Evolutionary conservation across 30 jellyfish, hydroid and myxozoan genomes (phyloP).

Genomic region (Hydractinia echinata): DNA sequence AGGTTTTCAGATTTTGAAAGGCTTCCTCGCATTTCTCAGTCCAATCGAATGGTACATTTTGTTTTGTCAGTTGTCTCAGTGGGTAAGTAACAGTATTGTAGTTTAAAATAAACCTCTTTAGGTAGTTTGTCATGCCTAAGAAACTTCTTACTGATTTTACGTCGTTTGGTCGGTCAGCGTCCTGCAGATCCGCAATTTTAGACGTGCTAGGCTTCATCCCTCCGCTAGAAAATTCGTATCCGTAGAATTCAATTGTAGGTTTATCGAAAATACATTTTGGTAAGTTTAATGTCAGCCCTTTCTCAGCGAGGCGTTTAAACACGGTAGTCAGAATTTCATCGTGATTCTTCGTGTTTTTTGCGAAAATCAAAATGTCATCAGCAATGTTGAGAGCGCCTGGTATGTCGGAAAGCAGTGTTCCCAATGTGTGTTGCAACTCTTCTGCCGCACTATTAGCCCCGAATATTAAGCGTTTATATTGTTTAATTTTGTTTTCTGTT

Average conservation of each 20-base stretch:
- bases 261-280: not conserved
- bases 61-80: no score
- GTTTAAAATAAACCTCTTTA: no score
- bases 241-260: not conserved
- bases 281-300: not conserved
- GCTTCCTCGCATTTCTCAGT: no score
- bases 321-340: not conserved
- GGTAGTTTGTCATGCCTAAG: no score
- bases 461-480: not conserved
- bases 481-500: not conserved
- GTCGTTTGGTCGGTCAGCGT: no score
- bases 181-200: no score
- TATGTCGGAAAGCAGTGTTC: not conserved
- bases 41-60: no score
- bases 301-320: conserved; percentile 1
- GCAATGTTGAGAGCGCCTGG: not conserved
- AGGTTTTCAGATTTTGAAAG: not conserved
- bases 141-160: no score
- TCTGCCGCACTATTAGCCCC: not conserved
- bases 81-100: no score
- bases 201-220: no score
- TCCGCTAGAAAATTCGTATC: not conserved
- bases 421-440: not conserved
- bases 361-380: conserved; percentile 5
- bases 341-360: not conserved